These are phyloP conservation scores for Malurus leucopterus DNA, from an alignment of 2,797 vertebrate species.

Conservation along the genomic window DNA sequence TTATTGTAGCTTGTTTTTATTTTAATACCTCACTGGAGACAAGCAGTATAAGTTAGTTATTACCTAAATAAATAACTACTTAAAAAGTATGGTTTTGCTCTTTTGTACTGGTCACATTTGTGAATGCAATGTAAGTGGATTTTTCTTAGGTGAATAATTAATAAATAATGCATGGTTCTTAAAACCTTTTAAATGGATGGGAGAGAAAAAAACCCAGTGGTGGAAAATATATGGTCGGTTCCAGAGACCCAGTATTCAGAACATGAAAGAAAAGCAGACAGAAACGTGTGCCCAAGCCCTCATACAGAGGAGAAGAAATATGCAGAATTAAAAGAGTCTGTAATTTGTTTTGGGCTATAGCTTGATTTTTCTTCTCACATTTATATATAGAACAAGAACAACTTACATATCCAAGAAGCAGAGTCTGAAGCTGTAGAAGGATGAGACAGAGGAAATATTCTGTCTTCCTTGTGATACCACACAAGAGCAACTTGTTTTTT, in stretches of 20 bases:
- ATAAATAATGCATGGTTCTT: slow-evolving; percentile 3
- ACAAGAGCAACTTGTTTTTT: not conserved
- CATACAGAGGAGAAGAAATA: not conserved
- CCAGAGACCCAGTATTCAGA: not conserved
- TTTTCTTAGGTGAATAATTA: not conserved
- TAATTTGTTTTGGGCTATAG: not conserved
- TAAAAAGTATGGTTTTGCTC: not conserved
- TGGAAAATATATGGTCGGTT: not conserved
- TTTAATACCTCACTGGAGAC: not conserved
- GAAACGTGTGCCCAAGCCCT: not conserved
- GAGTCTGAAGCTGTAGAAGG: not conserved
- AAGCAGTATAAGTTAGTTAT: not conserved
- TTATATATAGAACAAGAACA: not conserved
- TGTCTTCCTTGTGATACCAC: not conserved
- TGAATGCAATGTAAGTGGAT: not conserved
- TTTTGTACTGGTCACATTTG: not conserved
- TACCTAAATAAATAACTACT: not conserved
- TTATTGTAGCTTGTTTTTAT: not conserved
- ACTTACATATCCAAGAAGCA: not conserved
- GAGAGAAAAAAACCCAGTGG: not conserved
- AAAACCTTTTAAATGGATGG: not conserved
- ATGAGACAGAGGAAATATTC: not conserved
- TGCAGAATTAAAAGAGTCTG: not conserved
- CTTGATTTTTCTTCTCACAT: not conserved
- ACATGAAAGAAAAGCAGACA: not conserved